phyloP scores from a whole-genome alignment of 2,113 vertebrate species.

The Pachypanchax playfairii region DNA sequence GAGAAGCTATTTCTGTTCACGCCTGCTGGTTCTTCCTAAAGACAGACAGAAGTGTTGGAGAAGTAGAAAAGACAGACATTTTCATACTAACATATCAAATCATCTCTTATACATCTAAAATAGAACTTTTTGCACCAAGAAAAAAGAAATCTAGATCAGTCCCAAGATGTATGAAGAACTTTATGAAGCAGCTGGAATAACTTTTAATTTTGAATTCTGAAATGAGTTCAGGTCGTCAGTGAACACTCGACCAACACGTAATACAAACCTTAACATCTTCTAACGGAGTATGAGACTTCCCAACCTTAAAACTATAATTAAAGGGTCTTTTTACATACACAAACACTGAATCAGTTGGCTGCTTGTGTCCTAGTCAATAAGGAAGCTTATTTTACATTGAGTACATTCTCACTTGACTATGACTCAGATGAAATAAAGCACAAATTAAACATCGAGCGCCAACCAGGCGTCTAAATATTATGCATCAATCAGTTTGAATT shows the following conservation, averaged over 20 bases:
- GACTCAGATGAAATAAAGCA: slow-evolving; percentile 41
- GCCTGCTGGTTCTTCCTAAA: too few species aligned
- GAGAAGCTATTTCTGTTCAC: too few species aligned
- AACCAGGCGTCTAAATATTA: slow-evolving; percentile 48
- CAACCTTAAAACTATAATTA: slow-evolving; percentile 64
- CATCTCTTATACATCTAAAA: not conserved
- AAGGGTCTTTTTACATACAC: too few species aligned
- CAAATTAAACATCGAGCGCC: slow-evolving; percentile 28
- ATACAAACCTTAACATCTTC: slow-evolving; percentile 65
- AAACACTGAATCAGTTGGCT: slow-evolving; percentile 22
- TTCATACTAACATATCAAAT: too few species aligned
- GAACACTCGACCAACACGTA: slow-evolving; percentile 33
- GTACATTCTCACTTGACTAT: slow-evolving; percentile 55
- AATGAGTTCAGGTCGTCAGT: slow-evolving; percentile 29
- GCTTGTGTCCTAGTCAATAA: not conserved
- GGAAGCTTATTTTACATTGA: not conserved
- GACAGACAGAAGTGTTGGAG: too few species aligned
- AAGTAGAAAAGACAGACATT: too few species aligned
- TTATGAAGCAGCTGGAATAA: too few species aligned
- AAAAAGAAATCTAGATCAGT: too few species aligned
- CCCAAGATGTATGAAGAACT: too few species aligned
- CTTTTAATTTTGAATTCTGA: slow-evolving; percentile 17
- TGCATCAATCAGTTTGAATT: slow-evolving; percentile 54
- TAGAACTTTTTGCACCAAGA: not conserved
- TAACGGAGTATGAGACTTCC: slow-evolving; percentile 55